Base-by-base conservation (phyloP, 2,113 vertebrate species). In the Catharus bicknelli region DNA sequence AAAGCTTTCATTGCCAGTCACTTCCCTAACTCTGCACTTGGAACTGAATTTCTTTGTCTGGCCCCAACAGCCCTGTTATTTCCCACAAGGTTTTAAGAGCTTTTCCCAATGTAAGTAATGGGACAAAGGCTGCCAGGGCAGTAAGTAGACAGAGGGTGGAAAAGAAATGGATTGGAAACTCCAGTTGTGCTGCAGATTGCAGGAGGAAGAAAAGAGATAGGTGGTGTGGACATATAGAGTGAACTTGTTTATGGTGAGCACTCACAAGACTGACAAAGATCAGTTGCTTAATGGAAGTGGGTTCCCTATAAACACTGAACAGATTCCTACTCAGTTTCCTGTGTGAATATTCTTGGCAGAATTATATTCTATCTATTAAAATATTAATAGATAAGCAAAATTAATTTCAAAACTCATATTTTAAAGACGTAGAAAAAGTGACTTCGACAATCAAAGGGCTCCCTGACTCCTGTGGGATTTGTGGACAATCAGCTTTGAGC, bases 191-290 rank as follows among this genome's bases (percentile, higher is more conserved):
- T 73, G 78, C 73, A 87, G 67, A 68, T 57, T 63, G 69, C 13
- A 93, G 76, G 57, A 93, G 72, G 92, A 80, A 94, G 75, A 75
- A 73, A 66, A 73, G 77, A 83, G 45, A 54, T 3, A 69, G 82
- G 43, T 30, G 40, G 17, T 32, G 70, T 69, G 74, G 76, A 64
- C 32, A 76, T 63, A 61, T 32, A 66, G 16, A 54, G 21, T 26
- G 59, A 87, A 77, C 42, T 73, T 92, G 61, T 80, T 83, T 76
- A 47, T 57, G 53, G 63, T n/a, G 36, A 86, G 13, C 59, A 32
- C 55, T 80, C 27, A 15, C 3, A 18, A 34, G 36, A 47, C 69
- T 69, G 62, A 68, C 55, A 75, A 69, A 87, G 48, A 73, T 69
- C 59, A 29, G 32, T 61, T 70, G 54, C 84, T 87, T 92, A 79